Percentiles rank a stretch among this genome's conserved stretches.
Evolutionary conservation across 2,888 invertebrate genomes (phyloP).

Genomic region (Lysandra coridon): DNA sequence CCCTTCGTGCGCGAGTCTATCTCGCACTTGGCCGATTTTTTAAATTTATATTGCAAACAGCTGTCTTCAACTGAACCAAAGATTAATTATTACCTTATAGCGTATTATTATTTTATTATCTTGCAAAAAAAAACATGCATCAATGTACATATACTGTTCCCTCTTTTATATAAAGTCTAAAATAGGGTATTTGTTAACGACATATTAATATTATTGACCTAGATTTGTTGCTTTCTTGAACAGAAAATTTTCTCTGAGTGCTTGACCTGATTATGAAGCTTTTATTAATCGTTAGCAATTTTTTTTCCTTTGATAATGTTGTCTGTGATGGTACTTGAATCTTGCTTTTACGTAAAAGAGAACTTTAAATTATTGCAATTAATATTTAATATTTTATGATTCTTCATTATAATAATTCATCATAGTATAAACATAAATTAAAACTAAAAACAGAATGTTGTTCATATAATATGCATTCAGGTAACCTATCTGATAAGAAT

Average conservation of each 20-base stretch:
- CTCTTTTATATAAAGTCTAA: not conserved
- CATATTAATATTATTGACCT: not conserved
- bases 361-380: not conserved
- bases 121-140: not conserved
- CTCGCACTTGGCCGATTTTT: not conserved
- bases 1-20: too few species aligned
- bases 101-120: not conserved
- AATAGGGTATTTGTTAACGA: not conserved
- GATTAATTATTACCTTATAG: not conserved
- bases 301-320: not conserved
- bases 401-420: not conserved
- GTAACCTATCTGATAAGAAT: not conserved
- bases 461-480: not conserved
- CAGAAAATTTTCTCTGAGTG: not conserved
- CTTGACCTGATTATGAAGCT: not conserved
- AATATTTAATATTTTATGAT: slow-evolving; percentile 1
- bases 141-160: not conserved
- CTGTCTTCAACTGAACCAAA: not conserved
- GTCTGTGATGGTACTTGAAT: not conserved
- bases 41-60: not conserved
- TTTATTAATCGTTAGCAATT: not conserved
- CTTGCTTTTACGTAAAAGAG: not conserved
- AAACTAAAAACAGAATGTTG: not conserved
- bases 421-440: not conserved
- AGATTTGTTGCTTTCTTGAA: not conserved